Percentiles rank a stretch among this genome's conserved stretches.
phyloP scores from a whole-genome alignment of 2,888 invertebrate genomes.

The Ennomos erosarius region DNA sequence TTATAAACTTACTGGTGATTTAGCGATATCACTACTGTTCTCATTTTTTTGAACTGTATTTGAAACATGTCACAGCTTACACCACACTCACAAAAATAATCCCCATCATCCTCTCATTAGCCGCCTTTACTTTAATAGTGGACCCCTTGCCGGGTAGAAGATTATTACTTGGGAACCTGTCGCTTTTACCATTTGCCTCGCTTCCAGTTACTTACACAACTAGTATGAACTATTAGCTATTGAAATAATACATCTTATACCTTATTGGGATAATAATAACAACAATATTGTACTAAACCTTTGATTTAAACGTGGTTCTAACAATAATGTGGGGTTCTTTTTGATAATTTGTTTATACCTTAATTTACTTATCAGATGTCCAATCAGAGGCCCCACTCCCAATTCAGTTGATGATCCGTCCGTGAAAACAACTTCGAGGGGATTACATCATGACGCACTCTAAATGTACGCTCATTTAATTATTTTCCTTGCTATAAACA shows the following conservation, averaged over 20 bases:
- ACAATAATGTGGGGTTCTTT: constrained; percentile 8
- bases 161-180: not conserved
- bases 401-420: constrained; percentile 28
- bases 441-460: constrained; percentile 23
- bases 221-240: too few species aligned
- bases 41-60: too few species aligned
- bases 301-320: too few species aligned
- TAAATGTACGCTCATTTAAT: constrained; percentile 24
- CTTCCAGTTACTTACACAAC: not conserved
- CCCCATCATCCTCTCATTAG: not conserved
- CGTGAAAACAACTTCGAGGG: constrained; percentile 27
- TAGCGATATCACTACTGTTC: too few species aligned
- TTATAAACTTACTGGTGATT: too few species aligned
- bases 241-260: too few species aligned
- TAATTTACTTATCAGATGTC: constrained; percentile 32
- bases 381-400: constrained; percentile 30
- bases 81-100: not conserved
- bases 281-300: too few species aligned
- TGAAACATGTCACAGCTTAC: not conserved
- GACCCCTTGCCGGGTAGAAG: too few species aligned
- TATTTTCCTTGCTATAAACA: constrained; percentile 9
- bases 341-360: constrained; percentile 21
- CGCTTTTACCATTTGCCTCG: constrained; percentile 5
- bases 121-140: not conserved
- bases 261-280: too few species aligned